Conservation (phyloP, 1,140 invertebrate species). For the Mycetomoellerius zeteki region DNA sequence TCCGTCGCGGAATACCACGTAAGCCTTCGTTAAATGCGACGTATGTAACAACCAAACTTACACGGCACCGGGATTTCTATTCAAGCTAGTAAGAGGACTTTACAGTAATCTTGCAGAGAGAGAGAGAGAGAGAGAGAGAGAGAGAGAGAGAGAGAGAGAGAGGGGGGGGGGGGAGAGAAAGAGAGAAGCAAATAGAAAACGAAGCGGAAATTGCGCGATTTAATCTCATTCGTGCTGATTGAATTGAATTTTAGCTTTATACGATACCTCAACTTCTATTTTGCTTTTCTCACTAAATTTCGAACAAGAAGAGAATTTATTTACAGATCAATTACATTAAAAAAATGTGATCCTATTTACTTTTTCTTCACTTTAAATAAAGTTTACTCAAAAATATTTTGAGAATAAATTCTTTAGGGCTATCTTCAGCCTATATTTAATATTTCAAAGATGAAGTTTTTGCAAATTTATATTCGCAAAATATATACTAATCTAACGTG, state of each 20-base stretch:
- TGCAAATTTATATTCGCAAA: not conserved
- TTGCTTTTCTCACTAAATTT: slow-evolving; percentile 6
- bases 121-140: not conserved
- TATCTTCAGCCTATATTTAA: not conserved
- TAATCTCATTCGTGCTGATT: slow-evolving; percentile 43
- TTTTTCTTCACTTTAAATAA: not conserved
- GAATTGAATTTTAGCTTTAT: slow-evolving; percentile 44
- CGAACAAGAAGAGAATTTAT: not conserved
- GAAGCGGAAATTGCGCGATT: slow-evolving; percentile 44
- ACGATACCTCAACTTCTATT: slow-evolving; percentile 19
- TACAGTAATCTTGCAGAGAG: slow-evolving; percentile 17
- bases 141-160: too few relatives aligned
- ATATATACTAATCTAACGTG: not conserved
- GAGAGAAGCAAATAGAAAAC: slow-evolving; percentile 17
- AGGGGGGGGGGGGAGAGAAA: not conserved
- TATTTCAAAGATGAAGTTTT: not conserved
- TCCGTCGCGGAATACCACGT: slow-evolving; percentile 91
- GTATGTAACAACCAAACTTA: slow-evolving; percentile 61
- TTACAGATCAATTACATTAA: slow-evolving; percentile 1
- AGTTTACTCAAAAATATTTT: not conserved
- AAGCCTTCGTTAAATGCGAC: slow-evolving; percentile 87
- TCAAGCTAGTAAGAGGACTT: slow-evolving; percentile 31
- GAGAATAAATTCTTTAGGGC: not conserved
- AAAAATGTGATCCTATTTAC: not conserved
- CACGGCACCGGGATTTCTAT: slow-evolving; percentile 31